Evolutionary conservation across 92 coral and sea anemone species (phyloP), one percentile per base, ranked within the genome.

Genomic region (Virgularia gustaviana): DNA sequence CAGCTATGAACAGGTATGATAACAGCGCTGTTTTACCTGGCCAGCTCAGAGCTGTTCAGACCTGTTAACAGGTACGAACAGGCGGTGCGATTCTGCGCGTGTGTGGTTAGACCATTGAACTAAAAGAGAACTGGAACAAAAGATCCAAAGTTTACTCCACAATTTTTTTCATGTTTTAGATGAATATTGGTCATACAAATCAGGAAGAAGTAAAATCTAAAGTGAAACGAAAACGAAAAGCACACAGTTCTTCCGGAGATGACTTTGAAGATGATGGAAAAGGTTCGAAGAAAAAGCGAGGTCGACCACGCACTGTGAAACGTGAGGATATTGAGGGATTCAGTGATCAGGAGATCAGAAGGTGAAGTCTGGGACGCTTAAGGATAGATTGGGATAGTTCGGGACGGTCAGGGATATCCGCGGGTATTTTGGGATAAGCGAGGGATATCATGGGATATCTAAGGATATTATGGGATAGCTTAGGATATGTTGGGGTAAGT

Each of bases 281-380:
- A 54, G 91, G 81, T 7, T 59, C 75, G 24, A 92, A 92, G 88
- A 86, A 96, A 49, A 92, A 92, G 57, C 85, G 98, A 34, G 98
- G 98, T 19, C 83, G 97, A 29, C 97, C 97, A 15, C 83, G 97
- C 20, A 91, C 97, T 49, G 90, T 91, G 42, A 91, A 91, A 81
- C 75, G 97, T 11, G 97, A 92, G 58, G 98, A 92, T 43, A 83
- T 92, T 0, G 96, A 92, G 32, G 98, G 98, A 34, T 92, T 92
- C 64, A 86, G 81, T 45, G 98, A 92, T 63, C 86, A 96, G 6
- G 98, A 92, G 68, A 92, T 92, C 18, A 87, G 98, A 85, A 92
- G 87, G 98, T 92, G 53, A n/a, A n/a, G n/a, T 33, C 44, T 22
- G 4, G 24, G 27, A 0, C 24, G n/a, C 30, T 12, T 0, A 10